Evolutionary conservation across 2,888 invertebrate genomes (phyloP), one percentile per base, ranked within the genome.

Genomic region (Tenthredo scrophulariae): DNA sequence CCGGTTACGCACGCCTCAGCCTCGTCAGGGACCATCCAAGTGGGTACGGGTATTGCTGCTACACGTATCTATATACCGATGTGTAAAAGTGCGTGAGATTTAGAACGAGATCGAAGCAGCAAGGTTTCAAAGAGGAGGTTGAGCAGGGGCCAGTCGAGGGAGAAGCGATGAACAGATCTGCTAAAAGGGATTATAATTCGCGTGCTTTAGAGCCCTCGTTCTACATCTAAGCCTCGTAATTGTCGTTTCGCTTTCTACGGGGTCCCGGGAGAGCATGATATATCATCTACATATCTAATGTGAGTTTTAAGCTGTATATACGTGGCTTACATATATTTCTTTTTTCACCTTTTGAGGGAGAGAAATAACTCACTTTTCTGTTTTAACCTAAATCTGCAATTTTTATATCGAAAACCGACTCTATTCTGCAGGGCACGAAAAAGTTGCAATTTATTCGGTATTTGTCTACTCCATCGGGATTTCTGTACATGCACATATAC

Each of bases 121-220:
- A 43, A 77, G 54, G 15, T 74, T 43, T 74, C 72, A 74, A 43
- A 74, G 72, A 22, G 43, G n/a, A 37, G 43, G 43, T 43, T 79
- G 40, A 26, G 2, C 4, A 40, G 37, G 58, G 37, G 26, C 10
- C 18, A n/a, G 80, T 2, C 37, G 37, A 54, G 29, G 40, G 40
- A 62, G 40, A 33, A 40, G 40, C 80, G 62, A 80, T 80, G 80
- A 80, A 80, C 80, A 80, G 80, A 80, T 37, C 80, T 40, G 33
- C 80, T 62, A 80, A 80, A 80, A 80, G 80, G 80, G 80, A 80
- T 80, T 80, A 80, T 80, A 58, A 80, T 80, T 80, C 80, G 37
- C 80, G 33, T 40, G 26, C 80, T 80, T 80, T 80, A 80, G 37
- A 80, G 26, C 80, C 50, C 79, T 74, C 62, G 50, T 29, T 33